Percentiles rank a stretch among this genome's conserved stretches.
These are phyloP conservation scores for Hymenopus coronatus DNA, from an alignment of 2,888 invertebrate species.

Conservation along the genomic window DNA sequence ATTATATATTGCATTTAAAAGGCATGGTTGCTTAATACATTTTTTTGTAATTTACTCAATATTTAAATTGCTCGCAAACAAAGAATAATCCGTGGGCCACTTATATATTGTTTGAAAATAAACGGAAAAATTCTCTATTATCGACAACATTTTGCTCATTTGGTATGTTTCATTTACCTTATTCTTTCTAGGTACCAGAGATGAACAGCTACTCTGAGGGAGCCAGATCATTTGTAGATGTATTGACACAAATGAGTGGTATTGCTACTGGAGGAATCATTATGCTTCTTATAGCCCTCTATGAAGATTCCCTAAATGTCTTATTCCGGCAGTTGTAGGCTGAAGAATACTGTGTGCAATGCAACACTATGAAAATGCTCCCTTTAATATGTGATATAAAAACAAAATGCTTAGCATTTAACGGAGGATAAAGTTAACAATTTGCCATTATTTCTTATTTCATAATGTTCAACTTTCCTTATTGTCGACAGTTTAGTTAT, in stretches of 20 bases:
- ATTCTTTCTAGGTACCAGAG: conserved; percentile 48
- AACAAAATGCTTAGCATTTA: neutral
- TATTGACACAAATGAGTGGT: conserved; percentile 63
- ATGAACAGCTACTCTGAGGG: conserved; percentile 54
- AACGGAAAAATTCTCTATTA: too few relatives aligned
- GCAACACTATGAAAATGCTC: neutral
- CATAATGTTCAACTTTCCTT: too few relatives aligned
- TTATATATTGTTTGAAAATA: too few relatives aligned
- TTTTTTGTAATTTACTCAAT: too few relatives aligned
- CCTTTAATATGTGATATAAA: neutral
- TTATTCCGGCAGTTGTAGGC: neutral
- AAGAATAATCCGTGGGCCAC: too few relatives aligned
- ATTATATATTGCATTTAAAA: too few relatives aligned
- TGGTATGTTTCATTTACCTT: too few relatives aligned
- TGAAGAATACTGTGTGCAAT: neutral
- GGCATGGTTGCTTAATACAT: too few relatives aligned
- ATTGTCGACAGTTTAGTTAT: too few relatives aligned
- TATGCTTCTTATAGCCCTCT: conserved; percentile 71
- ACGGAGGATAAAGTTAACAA: neutral
- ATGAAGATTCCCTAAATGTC: conserved; percentile 52
- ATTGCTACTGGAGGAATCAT: conserved; percentile 66
- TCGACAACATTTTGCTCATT: too few relatives aligned
- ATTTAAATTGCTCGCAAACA: too few relatives aligned
- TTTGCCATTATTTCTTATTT: neutral
- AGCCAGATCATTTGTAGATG: conserved; percentile 53